These are phyloP conservation scores for Pelecanus crispus DNA, from an alignment of 2,113 vertebrate species.

Conservation along the genomic window DNA sequence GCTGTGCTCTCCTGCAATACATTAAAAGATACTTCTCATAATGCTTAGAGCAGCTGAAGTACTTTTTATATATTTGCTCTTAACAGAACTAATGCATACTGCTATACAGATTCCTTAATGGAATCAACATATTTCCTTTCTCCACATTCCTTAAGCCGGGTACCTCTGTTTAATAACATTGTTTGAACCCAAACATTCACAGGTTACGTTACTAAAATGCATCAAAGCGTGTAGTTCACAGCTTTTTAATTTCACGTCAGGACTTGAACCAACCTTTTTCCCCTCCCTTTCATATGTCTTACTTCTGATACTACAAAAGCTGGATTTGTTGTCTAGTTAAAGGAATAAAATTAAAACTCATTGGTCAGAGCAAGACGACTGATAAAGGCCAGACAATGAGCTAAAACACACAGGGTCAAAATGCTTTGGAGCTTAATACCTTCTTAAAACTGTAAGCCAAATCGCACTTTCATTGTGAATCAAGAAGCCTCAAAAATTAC, in stretches of 20 bases:
- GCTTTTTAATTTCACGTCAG: neutral
- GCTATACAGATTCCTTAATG: conserved; percentile 88
- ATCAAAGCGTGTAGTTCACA: conserved; percentile 34
- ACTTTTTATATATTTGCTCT: conserved; percentile 80
- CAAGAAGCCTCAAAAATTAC: conserved; percentile 60
- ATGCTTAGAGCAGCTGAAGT: conserved; percentile 78
- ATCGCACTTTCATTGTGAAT: conserved; percentile 38
- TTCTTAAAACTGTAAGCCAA: conserved; percentile 12
- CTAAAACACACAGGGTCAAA: conserved; percentile 36
- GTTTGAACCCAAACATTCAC: conserved; percentile 60
- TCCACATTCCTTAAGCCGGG: conserved; percentile 81
- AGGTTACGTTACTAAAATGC: conserved; percentile 46
- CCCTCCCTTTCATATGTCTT: conserved; percentile 41
- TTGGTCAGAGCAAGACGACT: conserved; percentile 43
- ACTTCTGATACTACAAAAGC: conserved; percentile 69
- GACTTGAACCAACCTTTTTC: conserved; percentile 24
- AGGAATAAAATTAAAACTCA: conserved; percentile 59
- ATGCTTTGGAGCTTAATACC: conserved; percentile 29
- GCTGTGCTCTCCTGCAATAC: conserved; percentile 71
- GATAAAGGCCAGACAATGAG: conserved; percentile 55
- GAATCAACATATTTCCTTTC: conserved; percentile 94
- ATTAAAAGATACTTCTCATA: conserved; percentile 71
- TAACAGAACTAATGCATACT: conserved; percentile 86
- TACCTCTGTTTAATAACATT: conserved; percentile 44
- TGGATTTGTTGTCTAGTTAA: conserved; percentile 64